Evolutionary conservation across 2,888 invertebrate species (phyloP), one percentile per base, ranked within the genome.

Genomic region (Rhagophthalmus giganteus): DNA sequence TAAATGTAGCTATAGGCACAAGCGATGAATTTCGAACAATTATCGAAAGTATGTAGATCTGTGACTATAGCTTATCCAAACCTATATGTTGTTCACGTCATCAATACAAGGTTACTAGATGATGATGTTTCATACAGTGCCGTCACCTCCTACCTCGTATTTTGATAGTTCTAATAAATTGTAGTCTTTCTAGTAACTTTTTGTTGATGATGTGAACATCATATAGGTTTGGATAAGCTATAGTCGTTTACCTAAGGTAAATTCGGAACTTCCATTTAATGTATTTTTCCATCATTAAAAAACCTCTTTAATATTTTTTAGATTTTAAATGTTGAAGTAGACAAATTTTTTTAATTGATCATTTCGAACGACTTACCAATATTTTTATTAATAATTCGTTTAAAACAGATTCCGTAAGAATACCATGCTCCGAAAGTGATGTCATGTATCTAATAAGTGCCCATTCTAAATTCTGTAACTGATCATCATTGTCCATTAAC

Each of bases 301-400:
- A n/a, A n/a, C n/a, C n/a, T n/a, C n/a, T 20, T 20, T 20, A 5
- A 7, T 20, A 20, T 20, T 20, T 20, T 20, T 20, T 5, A 7
- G 20, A 20, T 20, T 20, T 5, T 5, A 20, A 20, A 20, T 20
- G n/a, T n/a, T n/a, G n/a, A n/a, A n/a, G n/a, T n/a, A n/a, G n/a
- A n/a, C n/a, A n/a, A n/a, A n/a, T 5, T 13, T 14, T 16, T 11
- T 8, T 0, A 38, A 30, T 3, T 2, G 9, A 20, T 1, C 38
- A n/a, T 6, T 26, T 38, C 14, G 10, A 28, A 28, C 9, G 9
- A 57, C 30, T 64, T 67, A 93, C 90, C 58, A 94, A 76, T 32
- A 88, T 86, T 39, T 88, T 87, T 60, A 95, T 90, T 13, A 91
- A 75, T 68, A 94, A 78, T 76, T 94, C 94, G 59, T 90, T 90